These are phyloP conservation scores for Lepilemur ruficaudatus DNA, from an alignment of 2,797 vertebrate genomes.

Conservation along the genomic window DNA sequence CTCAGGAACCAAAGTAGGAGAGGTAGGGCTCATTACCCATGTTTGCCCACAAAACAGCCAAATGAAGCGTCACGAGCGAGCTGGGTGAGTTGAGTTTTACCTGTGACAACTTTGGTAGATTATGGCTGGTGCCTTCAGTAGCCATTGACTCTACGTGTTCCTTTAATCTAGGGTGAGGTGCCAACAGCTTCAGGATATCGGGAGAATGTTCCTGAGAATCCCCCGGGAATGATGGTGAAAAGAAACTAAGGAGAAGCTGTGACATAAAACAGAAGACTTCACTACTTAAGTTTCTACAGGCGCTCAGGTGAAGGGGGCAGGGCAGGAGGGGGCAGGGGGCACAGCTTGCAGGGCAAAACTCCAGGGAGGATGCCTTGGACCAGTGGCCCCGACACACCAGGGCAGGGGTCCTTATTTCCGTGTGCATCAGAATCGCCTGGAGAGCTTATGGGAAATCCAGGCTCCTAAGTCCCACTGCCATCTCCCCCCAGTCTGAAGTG, in stretches of 20 bases:
- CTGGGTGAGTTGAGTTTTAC: constrained; percentile 83
- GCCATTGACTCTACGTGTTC: constrained; percentile 83
- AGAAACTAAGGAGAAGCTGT: constrained; percentile 93
- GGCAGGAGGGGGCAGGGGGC: not conserved
- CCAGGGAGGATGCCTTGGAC: not conserved
- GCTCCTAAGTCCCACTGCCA: not conserved
- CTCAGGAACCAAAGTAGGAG: constrained; percentile 32
- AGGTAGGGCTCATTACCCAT: constrained; percentile 38
- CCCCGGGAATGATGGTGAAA: constrained; percentile 88
- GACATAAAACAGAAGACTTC: constrained; percentile 87
- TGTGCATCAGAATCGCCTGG: not conserved
- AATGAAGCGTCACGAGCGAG: constrained; percentile 39
- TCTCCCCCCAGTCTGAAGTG: not conserved
- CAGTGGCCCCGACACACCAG: not conserved
- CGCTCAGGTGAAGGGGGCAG: constrained; percentile 69
- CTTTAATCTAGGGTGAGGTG: constrained; percentile 90
- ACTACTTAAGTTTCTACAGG: constrained; percentile 83
- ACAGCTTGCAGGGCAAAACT: constrained; percentile 36
- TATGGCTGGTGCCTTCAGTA: constrained; percentile 83
- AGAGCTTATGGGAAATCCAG: not conserved
- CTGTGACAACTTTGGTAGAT: constrained; percentile 85
- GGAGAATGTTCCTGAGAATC: constrained; percentile 91
- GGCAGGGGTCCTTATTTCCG: not conserved
- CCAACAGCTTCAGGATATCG: constrained; percentile 87
- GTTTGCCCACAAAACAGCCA: constrained; percentile 60